These are phyloP conservation scores for Drosophila incognita DNA, from an alignment of 2,888 invertebrate genomes.

Conservation along the genomic window DNA sequence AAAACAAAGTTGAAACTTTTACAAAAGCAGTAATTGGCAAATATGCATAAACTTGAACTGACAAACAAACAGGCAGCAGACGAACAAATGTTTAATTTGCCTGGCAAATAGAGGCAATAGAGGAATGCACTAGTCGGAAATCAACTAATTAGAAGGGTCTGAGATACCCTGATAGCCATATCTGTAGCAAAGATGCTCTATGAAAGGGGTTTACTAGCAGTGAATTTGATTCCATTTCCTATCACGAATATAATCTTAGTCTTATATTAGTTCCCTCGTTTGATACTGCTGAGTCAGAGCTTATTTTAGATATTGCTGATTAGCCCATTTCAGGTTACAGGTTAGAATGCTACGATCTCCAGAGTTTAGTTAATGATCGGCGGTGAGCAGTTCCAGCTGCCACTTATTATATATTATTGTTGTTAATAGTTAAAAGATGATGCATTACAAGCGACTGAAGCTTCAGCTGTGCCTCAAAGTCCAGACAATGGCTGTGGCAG, in stretches of 20 bases:
- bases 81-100: constrained; percentile 24
- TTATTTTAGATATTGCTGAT: background rate
- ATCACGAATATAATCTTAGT: background rate
- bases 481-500: constrained; percentile 49
- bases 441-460: constrained; percentile 45
- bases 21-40: constrained; percentile 59
- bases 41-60: constrained; percentile 40
- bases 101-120: constrained; percentile 1
- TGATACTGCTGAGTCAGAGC: background rate
- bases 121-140: background rate
- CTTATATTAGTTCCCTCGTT: background rate
- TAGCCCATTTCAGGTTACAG: background rate
- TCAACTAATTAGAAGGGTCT: constrained; percentile 2
- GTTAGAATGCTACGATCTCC: background rate
- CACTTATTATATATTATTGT: constrained; percentile 64
- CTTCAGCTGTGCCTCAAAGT: constrained; percentile 5
- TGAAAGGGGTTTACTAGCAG: no score
- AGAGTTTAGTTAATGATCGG: constrained; percentile 8
- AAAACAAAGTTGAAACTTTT: constrained; percentile 39
- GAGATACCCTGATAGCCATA: background rate
- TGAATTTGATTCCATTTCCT: background rate
- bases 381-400: constrained; percentile 36
- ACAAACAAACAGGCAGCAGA: constrained; percentile 19
- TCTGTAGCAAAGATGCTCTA: background rate
- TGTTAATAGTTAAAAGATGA: constrained; percentile 58